Conservation (phyloP, 2,797 vertebrate genomes). For the Chaetophractus vellerosus region DNA sequence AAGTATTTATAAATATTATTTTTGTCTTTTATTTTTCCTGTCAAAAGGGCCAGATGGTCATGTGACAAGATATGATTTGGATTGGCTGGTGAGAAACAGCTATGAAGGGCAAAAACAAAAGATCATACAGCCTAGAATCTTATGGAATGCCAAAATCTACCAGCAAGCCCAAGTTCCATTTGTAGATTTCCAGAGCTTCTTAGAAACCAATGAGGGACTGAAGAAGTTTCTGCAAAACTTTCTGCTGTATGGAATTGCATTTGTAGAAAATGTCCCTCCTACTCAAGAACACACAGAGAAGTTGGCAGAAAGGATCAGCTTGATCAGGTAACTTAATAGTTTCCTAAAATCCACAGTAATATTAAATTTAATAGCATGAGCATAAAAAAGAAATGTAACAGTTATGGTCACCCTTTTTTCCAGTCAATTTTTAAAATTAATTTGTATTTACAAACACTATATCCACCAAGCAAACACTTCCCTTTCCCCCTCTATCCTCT, state of each 20-base stretch:
- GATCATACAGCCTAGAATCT: constrained; percentile 91
- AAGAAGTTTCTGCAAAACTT: constrained; percentile 94
- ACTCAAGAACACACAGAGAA: constrained; percentile 94
- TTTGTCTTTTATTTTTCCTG: neutral
- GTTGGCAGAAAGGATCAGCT: constrained; percentile 92
- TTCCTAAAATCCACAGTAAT: constrained; percentile 36
- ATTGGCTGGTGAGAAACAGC: constrained; percentile 95
- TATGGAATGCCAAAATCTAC: constrained; percentile 95
- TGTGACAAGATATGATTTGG: constrained; percentile 92
- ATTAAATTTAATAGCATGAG: constrained; percentile 23
- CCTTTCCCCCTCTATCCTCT: too few species aligned
- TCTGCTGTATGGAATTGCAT: constrained; percentile 95
- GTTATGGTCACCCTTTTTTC: neutral
- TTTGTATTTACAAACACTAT: too few species aligned
- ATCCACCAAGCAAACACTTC: too few species aligned
- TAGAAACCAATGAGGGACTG: constrained; percentile 93
- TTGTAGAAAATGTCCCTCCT: constrained; percentile 94
- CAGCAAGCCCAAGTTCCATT: constrained; percentile 89
- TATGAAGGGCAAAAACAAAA: constrained; percentile 93
- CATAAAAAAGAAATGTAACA: constrained; percentile 31
- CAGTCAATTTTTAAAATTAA: neutral
- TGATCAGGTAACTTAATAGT: constrained; percentile 93
- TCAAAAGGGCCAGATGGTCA: constrained; percentile 95
- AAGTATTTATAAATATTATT: constrained; percentile 50
- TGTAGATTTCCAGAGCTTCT: constrained; percentile 91